These are phyloP conservation scores for Opisthocomus hoazin DNA, from an alignment of 2,113 vertebrate genomes.

Conservation along the genomic window DNA sequence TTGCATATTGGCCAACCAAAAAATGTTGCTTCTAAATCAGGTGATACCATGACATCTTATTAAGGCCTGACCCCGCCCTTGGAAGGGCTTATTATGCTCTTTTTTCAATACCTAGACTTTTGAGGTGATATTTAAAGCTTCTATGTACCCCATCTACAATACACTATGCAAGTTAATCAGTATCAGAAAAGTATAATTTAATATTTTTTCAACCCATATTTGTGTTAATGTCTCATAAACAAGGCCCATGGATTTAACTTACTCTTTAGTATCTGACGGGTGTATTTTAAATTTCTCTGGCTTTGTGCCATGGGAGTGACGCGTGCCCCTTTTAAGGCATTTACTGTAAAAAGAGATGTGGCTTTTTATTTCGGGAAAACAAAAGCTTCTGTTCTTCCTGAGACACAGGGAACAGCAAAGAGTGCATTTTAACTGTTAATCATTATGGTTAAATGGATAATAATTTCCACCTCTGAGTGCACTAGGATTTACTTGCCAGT, in stretches of 20 bases:
- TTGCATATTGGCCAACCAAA: not conserved
- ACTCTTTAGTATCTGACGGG: not conserved
- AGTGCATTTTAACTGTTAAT: conserved; percentile 64
- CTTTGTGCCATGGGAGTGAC: conserved; percentile 19
- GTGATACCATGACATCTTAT: not conserved
- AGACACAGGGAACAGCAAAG: conserved; percentile 22
- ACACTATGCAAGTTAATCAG: not conserved
- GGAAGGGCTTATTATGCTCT: not conserved
- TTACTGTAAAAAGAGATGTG: conserved; percentile 61
- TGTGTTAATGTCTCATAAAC: not conserved
- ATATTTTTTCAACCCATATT: not conserved
- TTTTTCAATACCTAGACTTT: not conserved
- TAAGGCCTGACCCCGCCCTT: not conserved
- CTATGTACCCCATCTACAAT: not conserved
- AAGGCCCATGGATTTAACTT: not conserved
- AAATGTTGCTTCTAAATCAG: not conserved
- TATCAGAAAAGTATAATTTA: not conserved
- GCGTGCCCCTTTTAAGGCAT: conserved; percentile 24
- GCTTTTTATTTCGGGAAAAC: conserved; percentile 60
- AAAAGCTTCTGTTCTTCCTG: conserved; percentile 61
- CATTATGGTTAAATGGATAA: conserved; percentile 53
- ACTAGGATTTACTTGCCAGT: conserved; percentile 3
- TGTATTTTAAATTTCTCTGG: conserved; percentile 35
- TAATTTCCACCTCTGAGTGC: conserved; percentile 46
- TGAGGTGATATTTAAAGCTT: not conserved